phyloP scores from a whole-genome alignment of 30 jellyfish, hydroid and myxozoan species.

The Haliclystus octoradiatus region DNA sequence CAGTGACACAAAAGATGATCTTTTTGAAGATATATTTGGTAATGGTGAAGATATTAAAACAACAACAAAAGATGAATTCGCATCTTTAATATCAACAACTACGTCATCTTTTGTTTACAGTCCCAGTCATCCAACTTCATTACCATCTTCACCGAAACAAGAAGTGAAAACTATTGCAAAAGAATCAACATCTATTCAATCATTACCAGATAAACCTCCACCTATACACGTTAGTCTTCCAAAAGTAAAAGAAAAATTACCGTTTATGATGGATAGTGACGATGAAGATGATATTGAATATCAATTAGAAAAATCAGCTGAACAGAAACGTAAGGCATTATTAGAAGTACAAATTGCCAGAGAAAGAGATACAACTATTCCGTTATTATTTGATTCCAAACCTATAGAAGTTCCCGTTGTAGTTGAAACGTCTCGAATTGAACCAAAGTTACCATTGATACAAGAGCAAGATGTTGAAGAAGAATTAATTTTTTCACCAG shows the following conservation, averaged over 20 bases:
- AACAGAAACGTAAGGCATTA: background rate
- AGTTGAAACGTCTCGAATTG: background rate
- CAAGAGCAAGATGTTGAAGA: background rate
- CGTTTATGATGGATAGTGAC: background rate
- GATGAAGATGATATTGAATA: slow-evolving; percentile 1
- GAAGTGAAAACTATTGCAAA: background rate
- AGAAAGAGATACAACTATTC: background rate
- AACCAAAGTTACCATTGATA: background rate
- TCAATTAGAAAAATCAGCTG: slow-evolving; percentile 2
- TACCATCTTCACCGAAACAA: background rate
- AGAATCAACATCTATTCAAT: background rate
- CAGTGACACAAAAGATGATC: slow-evolving; percentile 60
- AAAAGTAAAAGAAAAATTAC: background rate
- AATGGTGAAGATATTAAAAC: slow-evolving; percentile 38
- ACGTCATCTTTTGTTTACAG: background rate
- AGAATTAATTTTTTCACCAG: background rate
- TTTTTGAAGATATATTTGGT: slow-evolving; percentile 62
- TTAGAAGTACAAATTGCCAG: background rate
- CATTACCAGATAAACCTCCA: background rate
- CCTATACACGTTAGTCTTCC: background rate
- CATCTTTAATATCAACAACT: slow-evolving; percentile 22
- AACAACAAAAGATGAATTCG: slow-evolving; percentile 27
- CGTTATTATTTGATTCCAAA: background rate
- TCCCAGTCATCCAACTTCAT: background rate
- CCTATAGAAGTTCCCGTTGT: background rate